Base-by-base conservation (phyloP, 2,888 invertebrate genomes). In the Mantis religiosa region DNA sequence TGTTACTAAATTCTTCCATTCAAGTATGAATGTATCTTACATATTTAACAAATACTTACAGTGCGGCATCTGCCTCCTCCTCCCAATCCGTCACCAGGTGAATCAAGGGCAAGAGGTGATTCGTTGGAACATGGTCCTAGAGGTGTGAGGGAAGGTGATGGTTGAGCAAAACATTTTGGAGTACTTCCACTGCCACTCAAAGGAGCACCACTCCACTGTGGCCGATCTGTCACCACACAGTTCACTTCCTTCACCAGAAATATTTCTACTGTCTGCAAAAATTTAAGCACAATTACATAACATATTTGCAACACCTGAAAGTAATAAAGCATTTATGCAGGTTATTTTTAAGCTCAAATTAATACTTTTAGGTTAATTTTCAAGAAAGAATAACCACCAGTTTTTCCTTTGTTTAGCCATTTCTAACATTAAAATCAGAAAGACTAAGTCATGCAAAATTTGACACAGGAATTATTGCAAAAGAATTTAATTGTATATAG, bases 181-280 rank as follows among this genome's bases (percentile, higher is more conserved):
- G 87, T 87, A 82, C 82, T 87, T n/a, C 87, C 87, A 90, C 84
- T 41, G 15, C 54, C 84, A 84, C 85, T 82, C 83, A 28, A 82
- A 81, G 88, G 34, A 30, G 84, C 81, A 15, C 88, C 85, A 41
- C 83, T 85, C 90, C 90, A 90, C 87, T 92, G 91, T 89, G 92
- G 91, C 90, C 93, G 92, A 91, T 95, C 95, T 91, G 94, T 94
- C 90, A 95, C 94, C 91, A 95, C 95, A 92, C 95, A 94, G 84
- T 94, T 94, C 91, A 96, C 95, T 87, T 94, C 95, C 88, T 94
- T 93, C 82, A 95, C 94, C 90, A 96, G 93, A 93, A 95, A 95
- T 90, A 95, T 93, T 92, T 96, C 96, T 91, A 95, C 94, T 88
- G 93, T 94, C 96, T 96, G 94, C 7, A 93, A 93, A 90, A 47